Conservation (phyloP, 2,113 vertebrate species). For the Lamprologus lemairii region DNA sequence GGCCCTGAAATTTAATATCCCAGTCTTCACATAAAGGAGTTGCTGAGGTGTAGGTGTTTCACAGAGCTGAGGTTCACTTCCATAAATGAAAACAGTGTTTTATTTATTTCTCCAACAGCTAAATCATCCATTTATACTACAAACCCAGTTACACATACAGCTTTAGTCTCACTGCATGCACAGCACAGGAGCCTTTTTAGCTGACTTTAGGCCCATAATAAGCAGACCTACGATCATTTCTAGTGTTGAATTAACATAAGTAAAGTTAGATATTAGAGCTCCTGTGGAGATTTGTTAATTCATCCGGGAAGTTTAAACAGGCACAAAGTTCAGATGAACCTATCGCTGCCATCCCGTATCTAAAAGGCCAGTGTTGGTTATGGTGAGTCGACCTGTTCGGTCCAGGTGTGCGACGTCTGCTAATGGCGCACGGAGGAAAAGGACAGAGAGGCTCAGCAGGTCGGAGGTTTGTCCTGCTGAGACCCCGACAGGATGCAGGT, state of each 20-base stretch:
- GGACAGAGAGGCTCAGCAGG: not conserved
- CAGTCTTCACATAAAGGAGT: not conserved
- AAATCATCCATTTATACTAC: not conserved
- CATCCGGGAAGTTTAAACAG: not conserved
- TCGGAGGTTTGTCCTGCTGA: not conserved
- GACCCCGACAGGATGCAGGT: not conserved
- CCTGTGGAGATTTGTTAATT: not conserved
- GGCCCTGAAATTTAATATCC: conserved; percentile 1
- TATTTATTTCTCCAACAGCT: not conserved
- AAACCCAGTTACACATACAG: not conserved
- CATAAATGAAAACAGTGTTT: not conserved
- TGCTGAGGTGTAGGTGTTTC: not conserved
- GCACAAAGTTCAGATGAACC: not conserved
- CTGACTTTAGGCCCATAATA: not conserved
- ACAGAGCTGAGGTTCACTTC: not conserved
- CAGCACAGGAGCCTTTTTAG: not conserved
- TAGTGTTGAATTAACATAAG: not conserved
- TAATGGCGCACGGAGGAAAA: not conserved
- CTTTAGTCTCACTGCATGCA: not conserved
- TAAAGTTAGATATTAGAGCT: not conserved
- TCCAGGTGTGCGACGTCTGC: not conserved
- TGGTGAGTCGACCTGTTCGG: not conserved
- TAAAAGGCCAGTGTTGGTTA: not conserved
- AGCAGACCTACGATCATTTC: not conserved
- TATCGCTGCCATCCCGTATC: not conserved